Percentiles rank a stretch among this genome's conserved stretches.
These are phyloP conservation scores for Plagodis dolabraria DNA, from an alignment of 2,888 invertebrate species.

Conservation along the genomic window DNA sequence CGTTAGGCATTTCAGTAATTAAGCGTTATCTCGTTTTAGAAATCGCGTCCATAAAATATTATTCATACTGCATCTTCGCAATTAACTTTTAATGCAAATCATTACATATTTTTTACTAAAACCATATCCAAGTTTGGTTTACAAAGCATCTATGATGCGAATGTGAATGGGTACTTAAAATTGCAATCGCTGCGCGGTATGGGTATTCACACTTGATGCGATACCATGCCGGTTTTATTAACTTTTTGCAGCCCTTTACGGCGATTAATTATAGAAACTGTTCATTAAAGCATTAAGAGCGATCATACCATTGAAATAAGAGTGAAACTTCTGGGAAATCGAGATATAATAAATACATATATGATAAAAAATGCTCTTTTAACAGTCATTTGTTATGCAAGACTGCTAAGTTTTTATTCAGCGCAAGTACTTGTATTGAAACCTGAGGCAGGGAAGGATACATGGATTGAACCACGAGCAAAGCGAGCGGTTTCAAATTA, in stretches of 20 bases:
- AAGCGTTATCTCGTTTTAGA: too few species aligned
- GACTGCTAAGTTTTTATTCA: too few species aligned
- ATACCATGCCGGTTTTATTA: conserved; percentile 7
- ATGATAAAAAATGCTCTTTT: too few species aligned
- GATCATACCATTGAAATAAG: conserved; percentile 24
- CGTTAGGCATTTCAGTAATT: too few species aligned
- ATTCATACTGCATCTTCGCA: too few species aligned
- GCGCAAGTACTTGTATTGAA: too few species aligned
- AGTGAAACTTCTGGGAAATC: conserved; percentile 18
- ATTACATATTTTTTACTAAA: conserved; percentile 3
- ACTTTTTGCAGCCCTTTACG: conserved; percentile 21
- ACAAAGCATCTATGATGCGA: conserved; percentile 11
- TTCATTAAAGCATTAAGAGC: conserved; percentile 19
- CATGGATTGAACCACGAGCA: too few species aligned
- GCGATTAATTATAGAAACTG: conserved; percentile 16
- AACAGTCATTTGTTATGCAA: too few species aligned
- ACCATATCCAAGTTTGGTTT: conserved; percentile 12
- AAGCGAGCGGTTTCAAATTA: too few species aligned
- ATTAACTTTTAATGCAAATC: too few species aligned
- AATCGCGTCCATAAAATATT: too few species aligned
- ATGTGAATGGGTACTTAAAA: conserved; percentile 25
- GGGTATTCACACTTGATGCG: conserved; percentile 31
- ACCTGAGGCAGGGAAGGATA: too few species aligned
- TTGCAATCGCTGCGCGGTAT: conserved; percentile 21
- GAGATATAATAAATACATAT: neutral